A percentile compares a stretch with the other conserved stretches of the same genome.
Evolutionary conservation across 2,888 invertebrate species (phyloP).

Genomic region (Cancer borealis): DNA sequence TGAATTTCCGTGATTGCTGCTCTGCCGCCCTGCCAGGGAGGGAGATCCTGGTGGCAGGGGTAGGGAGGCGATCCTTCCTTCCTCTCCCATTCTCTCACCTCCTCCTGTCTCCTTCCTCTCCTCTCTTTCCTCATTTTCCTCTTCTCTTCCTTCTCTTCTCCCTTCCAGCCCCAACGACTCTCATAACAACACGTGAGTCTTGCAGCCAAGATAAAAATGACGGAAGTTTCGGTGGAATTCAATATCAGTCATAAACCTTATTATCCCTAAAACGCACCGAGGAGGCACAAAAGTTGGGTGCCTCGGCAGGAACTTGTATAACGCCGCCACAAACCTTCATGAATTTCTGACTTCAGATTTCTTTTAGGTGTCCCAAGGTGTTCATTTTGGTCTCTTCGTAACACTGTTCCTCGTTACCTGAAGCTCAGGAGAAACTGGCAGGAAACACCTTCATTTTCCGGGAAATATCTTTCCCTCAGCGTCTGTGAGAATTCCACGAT

Average conservation of each 20-base stretch:
- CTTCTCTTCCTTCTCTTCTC: background rate
- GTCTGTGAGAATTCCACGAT: conserved; percentile 6
- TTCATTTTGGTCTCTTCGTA: background rate
- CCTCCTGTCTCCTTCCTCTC: background rate
- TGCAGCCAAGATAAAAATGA: background rate
- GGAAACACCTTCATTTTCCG: background rate
- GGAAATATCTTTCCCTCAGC: background rate
- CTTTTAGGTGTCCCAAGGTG: background rate
- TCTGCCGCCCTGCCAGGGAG: background rate
- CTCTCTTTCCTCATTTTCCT: background rate
- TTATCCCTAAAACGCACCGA: background rate
- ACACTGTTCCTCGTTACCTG: background rate
- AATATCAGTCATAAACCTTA: background rate
- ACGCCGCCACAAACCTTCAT: background rate
- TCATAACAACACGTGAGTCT: background rate
- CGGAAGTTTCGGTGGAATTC: background rate
- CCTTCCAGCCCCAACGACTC: background rate
- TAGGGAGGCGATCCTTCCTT: conserved; percentile 27
- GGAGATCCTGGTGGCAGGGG: background rate
- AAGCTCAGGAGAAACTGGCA: background rate
- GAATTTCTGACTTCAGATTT: background rate
- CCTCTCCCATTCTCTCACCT: background rate
- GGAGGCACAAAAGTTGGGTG: background rate
- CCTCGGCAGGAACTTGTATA: background rate
- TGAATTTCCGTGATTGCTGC: conserved; percentile 60